Conservation (phyloP, 2,113 vertebrate species). For the Lamprologus callipterus region DNA sequence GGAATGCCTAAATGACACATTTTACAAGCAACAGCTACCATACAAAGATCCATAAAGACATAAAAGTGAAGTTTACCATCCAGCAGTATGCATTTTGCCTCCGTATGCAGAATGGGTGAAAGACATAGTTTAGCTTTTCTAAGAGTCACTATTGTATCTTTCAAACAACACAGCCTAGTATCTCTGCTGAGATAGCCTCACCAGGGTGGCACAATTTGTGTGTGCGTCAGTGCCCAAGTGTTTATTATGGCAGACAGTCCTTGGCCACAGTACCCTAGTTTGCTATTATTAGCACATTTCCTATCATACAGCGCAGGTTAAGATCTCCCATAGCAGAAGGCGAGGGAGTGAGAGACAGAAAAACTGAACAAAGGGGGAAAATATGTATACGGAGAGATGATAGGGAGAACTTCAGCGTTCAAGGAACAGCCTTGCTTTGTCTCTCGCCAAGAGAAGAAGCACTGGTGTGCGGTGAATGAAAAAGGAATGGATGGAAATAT, state of each 20-base stretch:
- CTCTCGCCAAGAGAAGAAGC: not conserved
- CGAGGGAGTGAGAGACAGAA: not conserved
- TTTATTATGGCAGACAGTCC: constrained; percentile 2
- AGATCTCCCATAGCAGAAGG: not conserved
- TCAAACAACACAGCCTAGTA: not conserved
- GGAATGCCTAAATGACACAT: not conserved
- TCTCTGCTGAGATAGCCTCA: constrained; percentile 20
- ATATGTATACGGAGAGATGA: not conserved
- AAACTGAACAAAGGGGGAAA: not conserved
- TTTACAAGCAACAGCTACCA: not conserved
- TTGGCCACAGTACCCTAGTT: not conserved
- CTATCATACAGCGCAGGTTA: constrained; percentile 18
- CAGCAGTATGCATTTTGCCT: not conserved
- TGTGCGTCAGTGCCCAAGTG: not conserved
- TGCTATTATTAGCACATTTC: constrained; percentile 50
- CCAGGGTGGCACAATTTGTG: not conserved
- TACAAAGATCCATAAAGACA: constrained; percentile 15
- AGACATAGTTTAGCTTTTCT: not conserved
- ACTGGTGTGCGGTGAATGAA: not conserved
- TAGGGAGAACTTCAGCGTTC: not conserved
- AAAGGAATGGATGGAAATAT: constrained; percentile 10
- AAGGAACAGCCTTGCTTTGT: not conserved
- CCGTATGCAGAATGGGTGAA: not conserved
- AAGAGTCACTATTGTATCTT: not conserved
- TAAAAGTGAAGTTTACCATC: not conserved